Conservation (phyloP, 1,140 invertebrate genomes). For the Bombyx mori region ASM3026992v2 NC_085126.1:6480501-6481000, state of each 20-base stretch:
- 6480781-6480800: background rate
- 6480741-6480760: background rate
- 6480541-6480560: no score
- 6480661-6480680: conserved; percentile 12
- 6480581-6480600: conserved; percentile 24
- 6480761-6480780: background rate
- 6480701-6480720: background rate
- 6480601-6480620: conserved; percentile 24
- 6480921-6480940: background rate
- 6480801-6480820: conserved; percentile 1
- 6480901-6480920: conserved; percentile 14
- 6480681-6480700: conserved; percentile 1
- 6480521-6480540: no score
- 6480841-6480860: conserved; percentile 24
- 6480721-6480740: background rate
- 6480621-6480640: conserved; percentile 23
- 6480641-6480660: conserved; percentile 12
- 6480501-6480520: no score
- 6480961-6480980: no score
- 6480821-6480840: conserved; percentile 21
- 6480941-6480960: no score
- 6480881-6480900: conserved; percentile 22
- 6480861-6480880: conserved; percentile 22
- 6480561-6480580: conserved; percentile 18
- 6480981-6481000: no score